A percentile compares a stretch with the other conserved stretches of the same genome.
Conservation (phyloP, 2,888 invertebrate species). For the Trissolcus brochymenae region DNA sequence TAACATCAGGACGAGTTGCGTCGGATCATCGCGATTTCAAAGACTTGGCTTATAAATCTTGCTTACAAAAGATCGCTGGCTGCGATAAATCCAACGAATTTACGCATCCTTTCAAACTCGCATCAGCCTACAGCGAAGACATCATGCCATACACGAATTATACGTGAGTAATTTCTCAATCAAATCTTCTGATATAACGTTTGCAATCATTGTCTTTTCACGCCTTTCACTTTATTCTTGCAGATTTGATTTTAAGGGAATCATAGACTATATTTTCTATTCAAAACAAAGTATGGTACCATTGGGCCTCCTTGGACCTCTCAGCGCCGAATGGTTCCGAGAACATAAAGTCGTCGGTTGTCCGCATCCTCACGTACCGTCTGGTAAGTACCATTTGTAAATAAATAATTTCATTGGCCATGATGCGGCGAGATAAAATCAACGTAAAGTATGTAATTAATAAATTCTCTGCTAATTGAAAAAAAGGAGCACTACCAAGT, state of each 20-base stretch:
- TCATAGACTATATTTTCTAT: constrained; percentile 99
- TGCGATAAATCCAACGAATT: constrained; percentile 92
- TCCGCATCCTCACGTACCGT: constrained; percentile 98
- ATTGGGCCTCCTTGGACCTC: constrained; percentile 94
- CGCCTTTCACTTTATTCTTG: constrained; percentile 66
- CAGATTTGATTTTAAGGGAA: constrained; percentile 99
- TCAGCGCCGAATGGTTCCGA: constrained; percentile 94
- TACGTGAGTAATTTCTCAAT: constrained; percentile 83
- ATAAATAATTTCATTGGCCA: constrained; percentile 30
- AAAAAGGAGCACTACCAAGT: constrained; percentile 38
- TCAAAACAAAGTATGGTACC: constrained; percentile 97
- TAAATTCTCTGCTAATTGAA: constrained; percentile 20
- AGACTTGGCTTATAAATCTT: constrained; percentile 93
- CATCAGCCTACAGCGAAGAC: constrained; percentile 95
- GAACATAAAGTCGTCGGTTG: constrained; percentile 98
- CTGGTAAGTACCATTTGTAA: constrained; percentile 78
- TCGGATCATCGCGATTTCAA: constrained; percentile 97
- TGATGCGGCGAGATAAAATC: constrained; percentile 15
- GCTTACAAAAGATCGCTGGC: constrained; percentile 91
- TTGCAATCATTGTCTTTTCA: constrained; percentile 11
- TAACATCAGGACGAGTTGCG: constrained; percentile 92
- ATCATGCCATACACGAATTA: constrained; percentile 99
- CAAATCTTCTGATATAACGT: background rate
- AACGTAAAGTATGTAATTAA: constrained; percentile 17
- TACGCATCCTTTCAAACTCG: constrained; percentile 96